These are phyloP conservation scores for Xenopus petersii DNA, from an alignment of 2,797 vertebrate genomes.

Conservation along the genomic window DNA sequence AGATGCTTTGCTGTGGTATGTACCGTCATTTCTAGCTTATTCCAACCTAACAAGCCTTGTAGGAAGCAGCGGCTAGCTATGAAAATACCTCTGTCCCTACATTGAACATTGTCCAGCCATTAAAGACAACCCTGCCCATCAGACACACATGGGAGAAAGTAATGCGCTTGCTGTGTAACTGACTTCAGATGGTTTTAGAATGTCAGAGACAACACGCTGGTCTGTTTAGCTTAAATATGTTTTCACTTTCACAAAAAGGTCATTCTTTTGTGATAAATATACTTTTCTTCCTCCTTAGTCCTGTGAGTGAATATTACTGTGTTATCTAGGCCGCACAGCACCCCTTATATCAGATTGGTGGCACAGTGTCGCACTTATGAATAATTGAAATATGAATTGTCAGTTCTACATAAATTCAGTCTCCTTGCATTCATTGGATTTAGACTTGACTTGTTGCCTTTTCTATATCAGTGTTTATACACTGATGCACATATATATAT, in stretches of 20 bases:
- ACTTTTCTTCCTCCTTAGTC: neutral
- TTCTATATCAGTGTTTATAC: no score
- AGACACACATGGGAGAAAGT: neutral
- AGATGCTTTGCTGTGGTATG: neutral
- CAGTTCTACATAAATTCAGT: no score
- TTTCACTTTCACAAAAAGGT: slow-evolving; percentile 10
- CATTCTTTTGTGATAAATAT: neutral
- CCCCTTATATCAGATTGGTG: no score
- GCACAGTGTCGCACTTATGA: no score
- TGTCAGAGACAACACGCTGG: slow-evolving; percentile 8
- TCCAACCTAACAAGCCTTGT: slow-evolving; percentile 25
- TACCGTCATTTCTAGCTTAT: neutral
- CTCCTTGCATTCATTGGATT: no score
- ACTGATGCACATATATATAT: no score
- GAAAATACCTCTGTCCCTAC: neutral
- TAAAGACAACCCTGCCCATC: slow-evolving; percentile 15
- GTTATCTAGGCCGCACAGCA: no score
- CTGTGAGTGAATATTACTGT: no score
- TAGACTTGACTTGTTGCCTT: no score
- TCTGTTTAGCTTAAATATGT: slow-evolving; percentile 17
- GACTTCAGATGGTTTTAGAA: slow-evolving; percentile 13
- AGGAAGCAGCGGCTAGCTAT: slow-evolving; percentile 8
- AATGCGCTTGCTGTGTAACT: neutral
- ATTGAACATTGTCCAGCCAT: neutral
- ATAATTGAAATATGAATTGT: no score